These are phyloP conservation scores for Alouatta palliata DNA, from an alignment of 2,113 vertebrate genomes.

Conservation along the genomic window DNA sequence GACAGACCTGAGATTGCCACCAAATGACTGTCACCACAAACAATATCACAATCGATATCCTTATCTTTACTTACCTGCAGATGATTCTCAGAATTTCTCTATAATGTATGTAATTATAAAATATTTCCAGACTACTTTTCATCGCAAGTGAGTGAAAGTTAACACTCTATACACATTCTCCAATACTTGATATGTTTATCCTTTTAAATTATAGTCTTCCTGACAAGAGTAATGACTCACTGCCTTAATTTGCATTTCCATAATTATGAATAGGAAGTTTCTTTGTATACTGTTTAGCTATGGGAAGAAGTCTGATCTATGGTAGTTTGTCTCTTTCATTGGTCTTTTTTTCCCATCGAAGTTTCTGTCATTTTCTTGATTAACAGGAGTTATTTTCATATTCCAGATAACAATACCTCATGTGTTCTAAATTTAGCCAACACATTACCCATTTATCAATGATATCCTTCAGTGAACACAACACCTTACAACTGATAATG, in stretches of 20 bases:
- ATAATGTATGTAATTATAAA: neutral
- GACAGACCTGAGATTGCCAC: neutral
- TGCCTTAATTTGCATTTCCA: slow-evolving; percentile 10
- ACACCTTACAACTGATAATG: neutral
- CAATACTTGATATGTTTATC: neutral
- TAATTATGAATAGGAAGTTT: neutral
- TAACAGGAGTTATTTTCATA: neutral
- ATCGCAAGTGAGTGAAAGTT: neutral
- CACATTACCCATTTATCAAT: neutral
- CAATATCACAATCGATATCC: neutral
- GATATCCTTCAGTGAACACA: neutral
- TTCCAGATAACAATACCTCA: neutral
- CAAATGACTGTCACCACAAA: neutral
- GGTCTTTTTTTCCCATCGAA: neutral
- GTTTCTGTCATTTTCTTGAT: neutral
- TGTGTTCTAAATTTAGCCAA: neutral
- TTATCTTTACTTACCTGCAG: neutral
- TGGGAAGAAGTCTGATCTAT: neutral
- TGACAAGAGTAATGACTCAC: neutral
- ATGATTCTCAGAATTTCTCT: neutral
- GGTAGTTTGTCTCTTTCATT: neutral
- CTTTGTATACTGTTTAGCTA: neutral
- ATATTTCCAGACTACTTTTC: neutral
- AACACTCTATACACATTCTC: neutral
- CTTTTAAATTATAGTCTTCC: neutral